These are phyloP conservation scores for Thaumatotibia leucotreta DNA, from an alignment of 1,140 invertebrate species.

Conservation along the genomic window DNA sequence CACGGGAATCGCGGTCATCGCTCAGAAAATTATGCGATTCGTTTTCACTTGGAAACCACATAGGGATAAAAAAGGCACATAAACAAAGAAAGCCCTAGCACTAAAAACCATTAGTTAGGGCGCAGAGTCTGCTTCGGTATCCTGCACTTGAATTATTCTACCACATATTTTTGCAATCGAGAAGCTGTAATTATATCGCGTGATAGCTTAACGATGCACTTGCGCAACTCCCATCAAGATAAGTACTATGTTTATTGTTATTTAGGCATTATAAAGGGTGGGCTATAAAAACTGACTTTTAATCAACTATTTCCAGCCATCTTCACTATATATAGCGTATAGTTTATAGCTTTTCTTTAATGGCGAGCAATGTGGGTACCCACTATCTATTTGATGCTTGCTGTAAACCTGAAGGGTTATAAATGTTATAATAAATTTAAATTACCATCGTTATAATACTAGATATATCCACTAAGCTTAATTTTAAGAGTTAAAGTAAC, in stretches of 20 bases:
- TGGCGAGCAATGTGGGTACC: background rate
- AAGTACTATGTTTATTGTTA: constrained; percentile 23
- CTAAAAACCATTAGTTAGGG: constrained; percentile 12
- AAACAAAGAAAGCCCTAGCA: constrained; percentile 8
- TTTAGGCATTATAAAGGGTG: constrained; percentile 20
- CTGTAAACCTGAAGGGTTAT: background rate
- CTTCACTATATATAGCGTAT: constrained; percentile 2
- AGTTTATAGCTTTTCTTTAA: background rate
- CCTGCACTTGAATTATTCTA: constrained; percentile 19
- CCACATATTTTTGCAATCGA: constrained; percentile 13
- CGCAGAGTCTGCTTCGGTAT: constrained; percentile 2
- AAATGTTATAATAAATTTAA: too few species aligned
- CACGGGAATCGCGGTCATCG: constrained; percentile 69
- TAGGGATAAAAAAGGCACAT: constrained; percentile 34
- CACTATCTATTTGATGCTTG: background rate
- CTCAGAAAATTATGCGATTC: constrained; percentile 70
- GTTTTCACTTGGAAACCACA: constrained; percentile 62
- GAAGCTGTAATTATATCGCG: constrained; percentile 20
- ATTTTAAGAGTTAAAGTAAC: too few species aligned
- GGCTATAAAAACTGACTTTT: constrained; percentile 21
- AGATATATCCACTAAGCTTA: too few species aligned
- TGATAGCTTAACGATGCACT: constrained; percentile 27
- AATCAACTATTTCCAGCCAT: constrained; percentile 21
- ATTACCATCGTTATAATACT: too few species aligned
- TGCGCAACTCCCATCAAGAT: constrained; percentile 20